phyloP scores from a whole-genome alignment of 2,113 vertebrate genomes.

The Oncorhynchus kisutch region DNA sequence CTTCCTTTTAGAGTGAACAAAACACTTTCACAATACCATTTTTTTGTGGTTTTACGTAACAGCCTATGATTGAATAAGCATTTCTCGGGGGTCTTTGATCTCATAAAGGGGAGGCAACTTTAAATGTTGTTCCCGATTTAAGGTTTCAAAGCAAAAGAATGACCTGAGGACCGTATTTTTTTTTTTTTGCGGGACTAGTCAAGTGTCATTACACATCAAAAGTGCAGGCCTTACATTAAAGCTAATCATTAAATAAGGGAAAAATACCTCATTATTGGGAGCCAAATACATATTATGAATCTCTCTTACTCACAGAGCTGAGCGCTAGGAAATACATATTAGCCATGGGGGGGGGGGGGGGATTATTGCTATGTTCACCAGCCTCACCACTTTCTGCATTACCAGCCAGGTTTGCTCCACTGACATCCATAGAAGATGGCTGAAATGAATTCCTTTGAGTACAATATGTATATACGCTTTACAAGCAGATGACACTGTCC shows the following conservation, averaged over 20 bases:
- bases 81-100: slow-evolving; percentile 70
- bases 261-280: slow-evolving; percentile 70
- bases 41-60: slow-evolving; percentile 59
- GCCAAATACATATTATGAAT: slow-evolving; percentile 52
- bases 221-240: slow-evolving; percentile 57
- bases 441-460: slow-evolving; percentile 42
- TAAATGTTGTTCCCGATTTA: slow-evolving; percentile 73
- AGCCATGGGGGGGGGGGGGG: slow-evolving; percentile 55
- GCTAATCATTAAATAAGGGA: slow-evolving; percentile 71
- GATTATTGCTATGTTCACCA: slow-evolving; percentile 16
- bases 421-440: neutral
- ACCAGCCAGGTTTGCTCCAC: slow-evolving; percentile 40
- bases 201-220: slow-evolving; percentile 69
- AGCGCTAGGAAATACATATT: slow-evolving; percentile 45
- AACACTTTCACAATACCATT: slow-evolving; percentile 68
- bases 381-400: slow-evolving; percentile 58
- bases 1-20: slow-evolving; percentile 60
- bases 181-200: slow-evolving; percentile 56
- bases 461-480: slow-evolving; percentile 28
- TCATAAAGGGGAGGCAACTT: slow-evolving; percentile 55
- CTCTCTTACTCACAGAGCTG: slow-evolving; percentile 22
- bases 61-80: slow-evolving; percentile 67
- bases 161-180: slow-evolving; percentile 20
- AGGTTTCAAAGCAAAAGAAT: slow-evolving; percentile 65
- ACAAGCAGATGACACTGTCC: neutral